A percentile compares a stretch with the other conserved stretches of the same genome.
Conservation (phyloP, 2,113 vertebrate genomes). For the Calyptomena viridis region DNA sequence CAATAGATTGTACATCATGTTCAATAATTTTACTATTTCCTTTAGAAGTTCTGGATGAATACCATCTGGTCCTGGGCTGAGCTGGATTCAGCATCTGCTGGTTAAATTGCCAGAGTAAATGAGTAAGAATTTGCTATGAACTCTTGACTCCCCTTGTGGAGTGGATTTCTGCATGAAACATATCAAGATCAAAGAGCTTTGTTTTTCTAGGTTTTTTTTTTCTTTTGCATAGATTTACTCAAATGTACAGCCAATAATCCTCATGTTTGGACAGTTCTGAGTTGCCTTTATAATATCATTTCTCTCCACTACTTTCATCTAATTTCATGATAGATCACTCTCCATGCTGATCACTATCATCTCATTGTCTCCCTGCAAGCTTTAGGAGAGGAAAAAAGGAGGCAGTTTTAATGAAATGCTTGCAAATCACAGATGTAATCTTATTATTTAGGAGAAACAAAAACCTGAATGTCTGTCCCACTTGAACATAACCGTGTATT, state of each 20-base stretch:
- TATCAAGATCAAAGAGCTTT: background rate
- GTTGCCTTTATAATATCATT: background rate
- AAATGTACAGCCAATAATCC: background rate
- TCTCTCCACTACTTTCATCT: background rate
- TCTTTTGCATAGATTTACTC: background rate
- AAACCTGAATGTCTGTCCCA: background rate
- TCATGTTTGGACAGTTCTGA: background rate
- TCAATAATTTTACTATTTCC: conserved; percentile 55
- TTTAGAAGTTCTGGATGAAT: conserved; percentile 49
- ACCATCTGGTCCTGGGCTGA: conserved; percentile 21
- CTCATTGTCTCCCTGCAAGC: background rate
- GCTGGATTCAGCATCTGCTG: conserved; percentile 21
- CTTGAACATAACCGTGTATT: background rate
- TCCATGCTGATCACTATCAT: background rate
- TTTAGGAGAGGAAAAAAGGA: background rate
- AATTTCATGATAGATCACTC: background rate
- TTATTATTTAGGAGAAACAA: background rate
- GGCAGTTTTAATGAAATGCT: background rate
- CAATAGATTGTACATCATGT: background rate
- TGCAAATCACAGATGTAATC: background rate
- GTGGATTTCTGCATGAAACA: background rate
- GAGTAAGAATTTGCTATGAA: conserved; percentile 32
- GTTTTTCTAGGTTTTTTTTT: background rate
- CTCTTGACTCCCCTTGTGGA: conserved; percentile 27
- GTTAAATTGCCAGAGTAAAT: conserved; percentile 28